Base-by-base conservation (phyloP, 2,888 invertebrate genomes). In the Phortica magna region DNA sequence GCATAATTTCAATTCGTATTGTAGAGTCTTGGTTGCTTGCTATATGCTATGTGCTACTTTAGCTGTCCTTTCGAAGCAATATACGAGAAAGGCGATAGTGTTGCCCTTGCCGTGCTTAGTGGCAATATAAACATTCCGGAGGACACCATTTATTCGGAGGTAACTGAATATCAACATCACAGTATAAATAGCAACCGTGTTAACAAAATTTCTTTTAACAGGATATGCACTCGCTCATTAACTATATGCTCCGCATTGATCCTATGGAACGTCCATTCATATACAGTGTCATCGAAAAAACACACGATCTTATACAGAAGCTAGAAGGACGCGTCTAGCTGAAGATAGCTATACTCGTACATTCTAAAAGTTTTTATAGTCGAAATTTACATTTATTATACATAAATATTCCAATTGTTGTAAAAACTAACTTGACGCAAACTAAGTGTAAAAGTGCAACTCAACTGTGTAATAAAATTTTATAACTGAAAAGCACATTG, bases 41-140 rank as follows among this genome's bases (percentile, higher is more conserved):
- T 98, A 39, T 97, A 96, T 92, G 97, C 97, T 0, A 93, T 97
- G 92, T 96, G 96, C 87, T 97, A 95, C 89, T 96, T 96, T 87
- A 95, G 95, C 89, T 96, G 96, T 61, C 97, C 97, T 0, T 98
- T 95, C 91, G 97, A 98, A 91, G 93, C 94, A 39, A 95, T 96
- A 10, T 95, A 97, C 88, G 96, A 96, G 90, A 93, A 96, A 83
- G 97, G 97, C 1, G 97, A 97, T 91, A 96, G 96, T 83, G 96
- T 98, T 12, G 97, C 97, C 59, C 92, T 98, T 80, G 97, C 97
- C 76, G 96, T 96, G 53, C 94, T 96, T 76, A 95, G 95, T 84
- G 96, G 96, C 73, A 95, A 94, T 83, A 92, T 96, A 7, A 93
- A 93, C 88, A 95, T 96, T 92, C 96, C 96, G 14, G 94, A 95